A percentile compares a stretch with the other conserved stretches of the same genome.
phyloP scores from a whole-genome alignment of 2,888 invertebrate genomes.

The Hyposoter didymator region DNA sequence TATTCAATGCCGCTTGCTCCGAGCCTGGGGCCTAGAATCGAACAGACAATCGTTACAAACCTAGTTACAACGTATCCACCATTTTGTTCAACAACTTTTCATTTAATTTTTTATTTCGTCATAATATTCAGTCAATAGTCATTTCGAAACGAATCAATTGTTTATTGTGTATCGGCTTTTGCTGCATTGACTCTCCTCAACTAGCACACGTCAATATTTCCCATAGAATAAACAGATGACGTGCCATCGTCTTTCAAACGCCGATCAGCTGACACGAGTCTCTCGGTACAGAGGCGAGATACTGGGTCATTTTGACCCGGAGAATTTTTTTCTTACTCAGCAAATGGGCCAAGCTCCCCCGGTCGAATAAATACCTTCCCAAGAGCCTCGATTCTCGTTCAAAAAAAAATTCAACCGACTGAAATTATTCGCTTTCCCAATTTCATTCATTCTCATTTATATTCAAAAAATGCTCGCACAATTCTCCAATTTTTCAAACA shows the following conservation, averaged over 20 bases:
- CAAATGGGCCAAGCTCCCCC: too few species aligned
- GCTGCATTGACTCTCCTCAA: conserved; percentile 20
- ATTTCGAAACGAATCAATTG: conserved; percentile 45
- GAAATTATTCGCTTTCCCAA: neutral
- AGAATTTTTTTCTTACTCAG: too few species aligned
- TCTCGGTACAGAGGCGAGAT: too few species aligned
- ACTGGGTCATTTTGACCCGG: too few species aligned
- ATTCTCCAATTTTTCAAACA: neutral
- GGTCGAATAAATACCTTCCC: neutral
- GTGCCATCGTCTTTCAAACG: neutral
- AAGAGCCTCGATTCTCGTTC: neutral
- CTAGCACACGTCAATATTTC: conserved; percentile 54
- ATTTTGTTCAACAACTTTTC: conserved; percentile 45
- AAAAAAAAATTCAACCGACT: neutral
- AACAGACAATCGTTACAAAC: conserved; percentile 30
- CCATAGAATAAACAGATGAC: neutral
- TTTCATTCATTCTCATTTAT: neutral
- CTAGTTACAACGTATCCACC: conserved; percentile 13
- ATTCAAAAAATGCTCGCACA: neutral
- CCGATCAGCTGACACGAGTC: neutral
- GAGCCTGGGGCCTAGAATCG: conserved; percentile 18
- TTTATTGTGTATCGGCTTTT: conserved; percentile 17
- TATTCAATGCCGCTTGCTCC: conserved; percentile 43
- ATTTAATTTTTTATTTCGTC: conserved; percentile 32
- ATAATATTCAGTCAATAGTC: conserved; percentile 23